Evolutionary conservation across 2,797 vertebrate species (phyloP).

Genomic region (Xenopus petersii): DNA sequence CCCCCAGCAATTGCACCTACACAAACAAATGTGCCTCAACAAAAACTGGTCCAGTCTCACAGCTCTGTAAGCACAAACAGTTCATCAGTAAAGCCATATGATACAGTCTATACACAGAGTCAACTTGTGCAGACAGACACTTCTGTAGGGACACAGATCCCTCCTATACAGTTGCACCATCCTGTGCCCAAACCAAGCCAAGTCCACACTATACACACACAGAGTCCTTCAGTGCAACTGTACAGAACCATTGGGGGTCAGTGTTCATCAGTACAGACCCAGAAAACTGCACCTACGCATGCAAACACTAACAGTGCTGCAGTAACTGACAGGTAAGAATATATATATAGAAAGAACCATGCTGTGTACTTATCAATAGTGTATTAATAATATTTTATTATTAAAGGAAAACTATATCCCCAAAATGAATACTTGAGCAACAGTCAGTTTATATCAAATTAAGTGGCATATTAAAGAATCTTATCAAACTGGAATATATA

Average conservation of each 20-base stretch:
- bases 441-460: no score
- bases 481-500: no score
- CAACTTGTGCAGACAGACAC: slow-evolving; percentile 23
- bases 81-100: not conserved
- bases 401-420: no score
- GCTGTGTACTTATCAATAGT: no score
- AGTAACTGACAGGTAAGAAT: slow-evolving; percentile 23
- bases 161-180: slow-evolving; percentile 35
- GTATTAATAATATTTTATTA: no score
- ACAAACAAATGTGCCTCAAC: slow-evolving; percentile 1
- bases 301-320: not conserved
- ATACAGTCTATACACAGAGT: slow-evolving; percentile 45
- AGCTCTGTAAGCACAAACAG: slow-evolving; percentile 6
- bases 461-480: no score
- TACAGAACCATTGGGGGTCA: slow-evolving; percentile 22
- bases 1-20: not conserved
- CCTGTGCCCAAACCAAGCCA: slow-evolving; percentile 10
- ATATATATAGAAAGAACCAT: not conserved
- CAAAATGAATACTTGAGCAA: no score
- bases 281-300: not conserved
- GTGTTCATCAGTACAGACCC: not conserved
- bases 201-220: slow-evolving; percentile 20
- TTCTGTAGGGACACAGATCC: slow-evolving; percentile 57
- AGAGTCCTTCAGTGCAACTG: not conserved
- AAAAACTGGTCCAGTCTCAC: not conserved